A percentile compares a stretch with the other conserved stretches of the same genome.
phyloP scores from a whole-genome alignment of 2,113 vertebrate species.

The Archilochus colubris region DNA sequence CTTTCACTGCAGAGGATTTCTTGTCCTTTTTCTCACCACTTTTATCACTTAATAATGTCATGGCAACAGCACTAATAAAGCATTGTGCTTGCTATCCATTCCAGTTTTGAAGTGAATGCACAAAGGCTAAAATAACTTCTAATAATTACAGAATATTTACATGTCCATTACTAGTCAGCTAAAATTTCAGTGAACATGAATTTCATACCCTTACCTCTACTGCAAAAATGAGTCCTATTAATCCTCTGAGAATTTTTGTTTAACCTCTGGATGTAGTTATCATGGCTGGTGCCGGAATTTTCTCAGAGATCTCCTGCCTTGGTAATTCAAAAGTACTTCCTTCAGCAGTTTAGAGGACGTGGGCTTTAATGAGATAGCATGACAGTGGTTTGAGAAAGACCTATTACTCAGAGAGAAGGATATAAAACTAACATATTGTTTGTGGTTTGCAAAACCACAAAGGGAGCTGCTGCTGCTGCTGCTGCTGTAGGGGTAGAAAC shows the following conservation, averaged over 20 bases:
- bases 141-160: not conserved
- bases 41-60: not conserved
- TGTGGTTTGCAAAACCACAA: not conserved
- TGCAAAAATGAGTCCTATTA: slow-evolving; percentile 15
- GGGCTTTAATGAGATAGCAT: not conserved
- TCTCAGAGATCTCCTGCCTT: not conserved
- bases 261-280: not conserved
- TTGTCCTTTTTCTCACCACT: not conserved
- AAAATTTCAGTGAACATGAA: not conserved
- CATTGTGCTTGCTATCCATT: not conserved
- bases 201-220: not conserved
- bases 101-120: not conserved
- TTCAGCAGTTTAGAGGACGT: not conserved
- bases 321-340: not conserved
- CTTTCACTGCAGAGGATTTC: not conserved
- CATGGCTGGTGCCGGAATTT: not conserved
- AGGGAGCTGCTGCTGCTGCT: not conserved
- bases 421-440: not conserved
- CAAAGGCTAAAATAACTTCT: not conserved
- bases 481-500: not conserved
- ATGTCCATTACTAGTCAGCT: not conserved
- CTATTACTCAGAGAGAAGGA: not conserved
- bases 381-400: not conserved
- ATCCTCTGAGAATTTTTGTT: slow-evolving; percentile 3
- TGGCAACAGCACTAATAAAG: not conserved